Evolutionary conservation across 2,113 vertebrate species (phyloP), one percentile per base, ranked within the genome.

Genomic region (Chaenocephalus aceratus): DNA sequence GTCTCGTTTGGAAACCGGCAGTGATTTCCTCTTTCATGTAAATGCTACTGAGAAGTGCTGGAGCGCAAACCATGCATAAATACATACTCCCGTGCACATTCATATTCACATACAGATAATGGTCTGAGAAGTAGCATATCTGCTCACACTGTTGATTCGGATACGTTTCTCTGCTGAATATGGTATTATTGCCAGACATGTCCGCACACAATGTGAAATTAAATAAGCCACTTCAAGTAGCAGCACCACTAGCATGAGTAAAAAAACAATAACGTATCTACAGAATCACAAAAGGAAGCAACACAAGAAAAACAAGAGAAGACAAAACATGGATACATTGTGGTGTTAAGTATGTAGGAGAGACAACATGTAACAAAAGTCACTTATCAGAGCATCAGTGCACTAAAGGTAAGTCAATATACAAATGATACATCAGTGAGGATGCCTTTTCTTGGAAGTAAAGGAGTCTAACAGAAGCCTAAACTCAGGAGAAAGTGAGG

Each of bases 11-110:
- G 30, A 34, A 82, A 61, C 60, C 15, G 7, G 36, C 21, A 30
- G 36, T 52, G 72, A 77, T 82, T 86, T 86, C 59, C 72, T 69
- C 60, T 84, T 72, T 78, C 79, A 80, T 77, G 68, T 77, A 72
- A 85, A 76, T 23, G 36, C 41, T 44, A 10, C 46, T 14, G 14
- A 57, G 66, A 61, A 60, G 46, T 26, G 63, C 69, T 6, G 1
- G 10, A 63, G 54, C 3, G 36, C 53, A n/a, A 41, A 77, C 21
- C 53, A 45, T 5, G 9, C 70, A 71, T 4, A 45, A 44, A 72
- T n/a, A 74, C 34, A 36, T 16, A 53, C 49, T 63, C 12, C 1
- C 10, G 71, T 26, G 15, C 15, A 16, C 7, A 52, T 53, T 61
- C 13, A 12, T 15, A 70, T 51, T 63, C 53, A 48, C 36, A 64